Evolutionary conservation across 2,113 vertebrate genomes (phyloP).

Genomic region (Passer domesticus): DNA sequence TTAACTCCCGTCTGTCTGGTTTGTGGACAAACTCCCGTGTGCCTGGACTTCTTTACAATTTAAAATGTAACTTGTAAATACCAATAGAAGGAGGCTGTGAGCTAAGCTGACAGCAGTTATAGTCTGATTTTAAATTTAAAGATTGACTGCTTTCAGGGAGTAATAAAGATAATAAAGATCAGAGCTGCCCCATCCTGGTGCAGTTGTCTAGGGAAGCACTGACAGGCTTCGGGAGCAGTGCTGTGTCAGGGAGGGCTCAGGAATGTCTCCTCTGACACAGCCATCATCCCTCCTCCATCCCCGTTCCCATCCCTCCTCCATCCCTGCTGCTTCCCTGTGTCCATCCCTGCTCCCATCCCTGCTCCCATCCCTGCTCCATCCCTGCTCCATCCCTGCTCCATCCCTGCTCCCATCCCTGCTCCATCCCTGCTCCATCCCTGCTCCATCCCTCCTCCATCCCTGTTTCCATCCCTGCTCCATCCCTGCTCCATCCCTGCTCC

Average conservation of each 20-base stretch:
- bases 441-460: not conserved
- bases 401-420: not conserved
- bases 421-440: not conserved
- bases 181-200: not conserved
- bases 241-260: accelerated
- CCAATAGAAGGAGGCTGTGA: not conserved
- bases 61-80: slow-evolving; percentile 18
- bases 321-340: too few species aligned
- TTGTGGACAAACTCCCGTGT: not conserved
- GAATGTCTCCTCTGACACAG: accelerated
- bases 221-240: not conserved
- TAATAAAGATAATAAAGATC: not conserved
- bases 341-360: not conserved
- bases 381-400: not conserved
- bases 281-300: not conserved
- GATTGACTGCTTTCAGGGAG: not conserved
- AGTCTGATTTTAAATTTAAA: not conserved
- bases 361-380: not conserved
- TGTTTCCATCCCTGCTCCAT: not conserved
- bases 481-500: not conserved
- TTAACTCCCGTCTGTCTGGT: not conserved
- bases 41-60: not conserved
- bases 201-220: not conserved
- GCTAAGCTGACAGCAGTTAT: not conserved
- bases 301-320: not conserved